Percentiles rank a stretch among this genome's conserved stretches.
Conservation (phyloP, 2,797 vertebrate genomes). For the Gymnoscopelus microlampas region DNA sequence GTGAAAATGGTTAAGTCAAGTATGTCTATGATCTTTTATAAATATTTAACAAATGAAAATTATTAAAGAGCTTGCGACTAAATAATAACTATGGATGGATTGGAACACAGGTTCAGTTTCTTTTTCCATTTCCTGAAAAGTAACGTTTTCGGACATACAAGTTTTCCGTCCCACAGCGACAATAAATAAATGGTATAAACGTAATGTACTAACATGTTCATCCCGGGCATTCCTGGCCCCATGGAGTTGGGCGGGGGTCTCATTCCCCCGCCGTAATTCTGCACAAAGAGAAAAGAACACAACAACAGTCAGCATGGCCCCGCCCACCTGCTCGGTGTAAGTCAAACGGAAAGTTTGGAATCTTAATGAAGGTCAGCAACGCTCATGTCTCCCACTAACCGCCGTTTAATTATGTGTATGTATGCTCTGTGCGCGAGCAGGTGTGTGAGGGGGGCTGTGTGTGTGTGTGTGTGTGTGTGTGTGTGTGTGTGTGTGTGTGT, state of each 20-base stretch:
- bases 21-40: no score
- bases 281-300: conserved; percentile 45
- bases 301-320: conserved; percentile 35
- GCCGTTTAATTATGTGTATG: conserved; percentile 54
- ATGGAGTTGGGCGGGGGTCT: conserved; percentile 89
- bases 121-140: no score
- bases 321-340: conserved; percentile 51
- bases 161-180: no score
- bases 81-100: no score
- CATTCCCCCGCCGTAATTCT: conserved; percentile 90
- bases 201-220: conserved; percentile 86
- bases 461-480: conserved; percentile 35
- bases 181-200: no score
- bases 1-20: no score
- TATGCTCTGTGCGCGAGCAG: conserved; percentile 35
- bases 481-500: conserved; percentile 16
- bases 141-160: no score
- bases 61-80: no score
- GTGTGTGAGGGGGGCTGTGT: conserved; percentile 2
- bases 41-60: no score
- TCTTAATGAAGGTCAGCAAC: conserved; percentile 61
- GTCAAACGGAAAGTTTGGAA: conserved; percentile 43
- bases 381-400: conserved; percentile 56
- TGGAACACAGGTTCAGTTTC: no score
- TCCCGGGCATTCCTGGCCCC: conserved; percentile 87